phyloP scores from a whole-genome alignment of 2,888 invertebrate genomes.

The Lithophane ornitopus region DNA sequence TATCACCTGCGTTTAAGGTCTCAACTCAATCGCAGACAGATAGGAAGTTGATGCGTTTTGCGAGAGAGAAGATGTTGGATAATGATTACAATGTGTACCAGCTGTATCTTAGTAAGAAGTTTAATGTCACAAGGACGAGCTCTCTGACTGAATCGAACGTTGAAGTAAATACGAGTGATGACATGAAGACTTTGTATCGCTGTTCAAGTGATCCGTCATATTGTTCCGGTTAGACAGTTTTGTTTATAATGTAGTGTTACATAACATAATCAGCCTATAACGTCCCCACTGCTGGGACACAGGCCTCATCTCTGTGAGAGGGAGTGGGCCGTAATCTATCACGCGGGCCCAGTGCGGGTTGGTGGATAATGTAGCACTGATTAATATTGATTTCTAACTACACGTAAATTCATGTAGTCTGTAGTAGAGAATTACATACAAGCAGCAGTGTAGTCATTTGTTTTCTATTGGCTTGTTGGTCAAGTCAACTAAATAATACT shows the following conservation, averaged over 20 bases:
- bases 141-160: slow-evolving; percentile 70
- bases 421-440: slow-evolving; percentile 1
- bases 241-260: slow-evolving; percentile 24
- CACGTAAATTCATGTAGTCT: neutral
- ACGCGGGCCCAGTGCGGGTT: too few relatives aligned
- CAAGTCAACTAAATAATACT: neutral
- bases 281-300: too few relatives aligned
- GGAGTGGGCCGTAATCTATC: too few relatives aligned
- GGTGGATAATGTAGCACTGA: too few relatives aligned
- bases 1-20: slow-evolving; percentile 70
- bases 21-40: slow-evolving; percentile 78
- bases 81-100: slow-evolving; percentile 75
- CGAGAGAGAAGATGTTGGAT: slow-evolving; percentile 55
- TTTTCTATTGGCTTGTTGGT: neutral
- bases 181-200: slow-evolving; percentile 81
- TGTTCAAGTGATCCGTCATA: slow-evolving; percentile 80
- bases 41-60: slow-evolving; percentile 52
- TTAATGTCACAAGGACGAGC: slow-evolving; percentile 63
- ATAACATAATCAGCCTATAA: too few relatives aligned
- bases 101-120: slow-evolving; percentile 71
- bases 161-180: slow-evolving; percentile 71
- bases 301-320: too few relatives aligned
- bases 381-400: neutral
- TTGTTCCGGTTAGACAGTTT: slow-evolving; percentile 75
- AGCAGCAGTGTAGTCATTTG: neutral